Evolutionary conservation across 1,140 invertebrate genomes (phyloP), one percentile per base, ranked within the genome.

Genomic region (Hesperophylax magnus): DNA sequence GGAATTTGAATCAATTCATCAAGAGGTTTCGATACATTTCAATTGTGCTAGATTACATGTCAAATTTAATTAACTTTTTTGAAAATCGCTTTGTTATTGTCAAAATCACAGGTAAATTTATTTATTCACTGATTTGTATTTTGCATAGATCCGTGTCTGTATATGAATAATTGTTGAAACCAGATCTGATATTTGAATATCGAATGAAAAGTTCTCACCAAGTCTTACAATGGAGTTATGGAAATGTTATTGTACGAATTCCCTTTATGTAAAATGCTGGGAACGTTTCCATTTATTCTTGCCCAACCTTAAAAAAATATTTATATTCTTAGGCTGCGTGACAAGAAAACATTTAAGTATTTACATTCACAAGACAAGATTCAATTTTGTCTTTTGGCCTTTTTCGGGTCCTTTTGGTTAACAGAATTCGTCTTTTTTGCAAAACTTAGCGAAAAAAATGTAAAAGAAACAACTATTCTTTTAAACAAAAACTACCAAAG

Each of bases 281-380:
- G 31, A 67, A 31, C 63, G 63, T 67, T 31, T 17, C n/a, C 63
- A 67, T 22, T 34, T 31, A n/a, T 67, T 67, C 6, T 65, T 67
- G 8, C 27, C 63, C 39, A 2, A 27, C 27, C 27, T 34, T 31
- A 34, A n/a, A 67, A 34, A 27, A 67, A 67, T 31, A 67, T 67
- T 22, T 67, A n/a, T 67, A 67, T 67, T 31, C n/a, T 67, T 14
- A 67, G 63, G 7, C 31, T 31, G 27, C 63, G 63, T 67, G 63
- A 22, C 63, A 67, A 67, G 39, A 67, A 67, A 67, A 67, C 63
- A 67, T 67, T 67, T 67, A 67, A 67, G 63, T 31, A 67, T 67
- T 67, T 31, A 67, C 31, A 67, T 67, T 67, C 63, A 67, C 18
- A 31, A 34, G 27, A 67, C 31, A 31, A 27, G 63, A 67, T 67